Conservation (phyloP, 2,113 vertebrate genomes). For the Amia ocellicauda region DNA sequence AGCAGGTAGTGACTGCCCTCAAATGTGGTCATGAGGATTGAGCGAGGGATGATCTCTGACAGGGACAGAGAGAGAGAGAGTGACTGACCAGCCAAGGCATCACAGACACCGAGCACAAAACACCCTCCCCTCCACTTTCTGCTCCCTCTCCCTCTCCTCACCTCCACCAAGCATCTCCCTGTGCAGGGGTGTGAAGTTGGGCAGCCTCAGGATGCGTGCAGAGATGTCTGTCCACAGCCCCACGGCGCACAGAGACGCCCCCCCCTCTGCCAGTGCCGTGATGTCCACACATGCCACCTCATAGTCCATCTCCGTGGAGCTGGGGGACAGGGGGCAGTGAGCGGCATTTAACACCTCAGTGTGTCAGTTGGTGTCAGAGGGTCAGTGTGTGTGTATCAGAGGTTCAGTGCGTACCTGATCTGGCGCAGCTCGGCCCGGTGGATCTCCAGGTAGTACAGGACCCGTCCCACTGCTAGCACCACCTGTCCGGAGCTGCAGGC, state of each 20-base stretch:
- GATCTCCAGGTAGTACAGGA: constrained; percentile 95
- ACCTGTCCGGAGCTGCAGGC: constrained; percentile 96
- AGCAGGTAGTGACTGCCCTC: constrained; percentile 96
- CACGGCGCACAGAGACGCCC: constrained; percentile 91
- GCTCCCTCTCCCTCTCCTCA: constrained; percentile 42
- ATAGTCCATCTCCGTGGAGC: constrained; percentile 95
- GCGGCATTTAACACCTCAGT: neutral
- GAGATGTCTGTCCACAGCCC: constrained; percentile 98
- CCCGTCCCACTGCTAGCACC: constrained; percentile 89
- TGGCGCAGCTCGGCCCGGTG: constrained; percentile 88
- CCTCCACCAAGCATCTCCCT: constrained; percentile 99
- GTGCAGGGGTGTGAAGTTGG: constrained; percentile 89
- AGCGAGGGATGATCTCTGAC: constrained; percentile 95
- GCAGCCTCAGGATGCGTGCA: constrained; percentile 87
- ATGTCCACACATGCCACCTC: constrained; percentile 98
- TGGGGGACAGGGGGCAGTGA: constrained; percentile 34
- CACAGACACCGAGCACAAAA: too few species aligned
- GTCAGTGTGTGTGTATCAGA: neutral
- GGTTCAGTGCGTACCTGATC: constrained; percentile 77
- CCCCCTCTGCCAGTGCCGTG: constrained; percentile 84
- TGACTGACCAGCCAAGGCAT: too few species aligned
- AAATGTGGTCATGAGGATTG: constrained; percentile 97
- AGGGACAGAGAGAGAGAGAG: neutral
- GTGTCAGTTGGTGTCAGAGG: neutral
- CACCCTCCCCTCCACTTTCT: neutral